Base-by-base conservation (phyloP, 2,888 invertebrate species). In the Aphidius colemani region DNA sequence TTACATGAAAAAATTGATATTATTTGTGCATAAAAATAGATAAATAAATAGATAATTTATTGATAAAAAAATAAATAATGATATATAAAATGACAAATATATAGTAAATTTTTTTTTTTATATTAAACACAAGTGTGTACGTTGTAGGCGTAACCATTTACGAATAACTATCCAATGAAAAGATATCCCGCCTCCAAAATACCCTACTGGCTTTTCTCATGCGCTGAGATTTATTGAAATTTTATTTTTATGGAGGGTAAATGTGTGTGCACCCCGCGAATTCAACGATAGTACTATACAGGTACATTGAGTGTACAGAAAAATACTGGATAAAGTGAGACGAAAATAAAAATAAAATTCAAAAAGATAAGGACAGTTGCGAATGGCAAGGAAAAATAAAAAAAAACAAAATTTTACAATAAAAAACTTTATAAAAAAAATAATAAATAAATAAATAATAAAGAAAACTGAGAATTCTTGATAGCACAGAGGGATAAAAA, bases 151-250 rank as follows among this genome's bases (percentile, higher is more conserved):
- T 75, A 75, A 71, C 79, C 75, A 60, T 68, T 63, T 65, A 67
- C 66, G 63, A 68, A 68, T 67, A 61, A 71, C 74, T 61, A 59
- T 71, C 80, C 80, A 80, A 80, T 79, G 73, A 72, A 74, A 69
- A 72, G 68, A 67, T 69, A 71, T 73, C 74, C 78, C 80, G 79
- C 77, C 78, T 76, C 72, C 73, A 67, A 71, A 63, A 72, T 72
- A 59, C 73, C 75, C 77, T 75, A 75, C 77, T 74, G 72, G 73
- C 67, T 73, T 71, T 46, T n/a, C 40, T 46, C 68, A 69, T 70
- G 70, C 71, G 70, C 69, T 74, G 79, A 81, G 81, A 82, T 82
- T 82, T 82, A 82, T 82, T 82, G 82, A 82, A 82, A 82, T 81
- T 82, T 82, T 82, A 82, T 82, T 82, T 82, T 82, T 82, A 82